Evolutionary conservation across 2,888 invertebrate genomes (phyloP), one percentile per base, ranked within the genome.

Genomic region (Drosophila trichaetosa): DNA sequence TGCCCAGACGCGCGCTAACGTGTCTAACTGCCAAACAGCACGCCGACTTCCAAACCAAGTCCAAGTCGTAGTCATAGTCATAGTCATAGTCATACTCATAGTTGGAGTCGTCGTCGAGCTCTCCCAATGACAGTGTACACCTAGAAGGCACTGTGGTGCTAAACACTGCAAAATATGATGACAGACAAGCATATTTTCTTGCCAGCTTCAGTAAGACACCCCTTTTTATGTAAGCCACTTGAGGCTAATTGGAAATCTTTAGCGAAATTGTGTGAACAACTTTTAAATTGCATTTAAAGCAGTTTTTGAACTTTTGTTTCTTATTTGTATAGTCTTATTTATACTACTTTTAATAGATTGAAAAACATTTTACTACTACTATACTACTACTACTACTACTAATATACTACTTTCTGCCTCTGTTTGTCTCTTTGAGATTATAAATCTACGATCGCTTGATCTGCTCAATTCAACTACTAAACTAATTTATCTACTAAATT

Each of bases 1-100:
- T 76, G 78, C 63, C 46, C 56, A 70, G 72, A 64, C 76, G 82
- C 72, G 72, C 69, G 82, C 71, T 73, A 85, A 82, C 79, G 79
- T 75, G 78, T 77, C 73, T 77, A 69, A 71, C 69, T 82, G 79
- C 64, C 78, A 69, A 67, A 69, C 69, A 73, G 68, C 80, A 80
- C 80, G 76, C 83, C 68, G 80, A 71, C 71, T 58, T 54, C 40
- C 42, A 56, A 38, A 21, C 27, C 62, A 61, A 33, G 31, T 53
- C 49, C 56, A 48, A 53, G 24, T 48, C 48, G 21, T 60, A 27
- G 24, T 34, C 46, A 18, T 8, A 49, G n/a, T 59, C 53, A 24
- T 56, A 33, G 33, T 59, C 42, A 10, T 7, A 53, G n/a, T n/a
- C 18, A n/a, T 11, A 40, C 5, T 42, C 21, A 21, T 42, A 42